Evolutionary conservation across 2,113 vertebrate species (phyloP).

Genomic region (Leucopternis melanops): DNA sequence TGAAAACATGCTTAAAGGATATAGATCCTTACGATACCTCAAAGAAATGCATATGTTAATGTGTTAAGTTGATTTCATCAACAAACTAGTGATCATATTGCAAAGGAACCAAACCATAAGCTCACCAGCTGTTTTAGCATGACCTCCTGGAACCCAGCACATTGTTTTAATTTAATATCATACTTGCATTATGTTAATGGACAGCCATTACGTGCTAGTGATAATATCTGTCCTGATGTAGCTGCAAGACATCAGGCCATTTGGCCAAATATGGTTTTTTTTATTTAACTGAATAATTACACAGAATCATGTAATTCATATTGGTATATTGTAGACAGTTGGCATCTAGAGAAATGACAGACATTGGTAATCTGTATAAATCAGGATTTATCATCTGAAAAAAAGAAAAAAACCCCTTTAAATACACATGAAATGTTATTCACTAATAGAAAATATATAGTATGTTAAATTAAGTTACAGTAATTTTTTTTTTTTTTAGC

Average conservation of each 20-base stretch:
- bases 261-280: neutral
- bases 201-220: neutral
- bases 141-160: neutral
- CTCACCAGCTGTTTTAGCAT: neutral
- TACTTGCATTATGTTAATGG: neutral
- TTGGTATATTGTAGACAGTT: neutral
- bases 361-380: neutral
- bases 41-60: neutral
- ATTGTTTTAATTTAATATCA: neutral
- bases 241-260: neutral
- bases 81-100: neutral
- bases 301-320: neutral
- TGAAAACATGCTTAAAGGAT: neutral
- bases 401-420: neutral
- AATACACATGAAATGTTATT: neutral
- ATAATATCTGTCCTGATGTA: neutral
- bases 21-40: neutral
- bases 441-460: neutral
- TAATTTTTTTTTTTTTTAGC: neutral
- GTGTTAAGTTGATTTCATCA: neutral
- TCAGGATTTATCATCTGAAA: neutral
- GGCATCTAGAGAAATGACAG: neutral
- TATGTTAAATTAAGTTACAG: neutral
- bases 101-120: neutral
- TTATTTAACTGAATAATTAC: neutral